phyloP scores from a whole-genome alignment of 1,140 invertebrate genomes.

The Ceratosolen solmsi region DNA sequence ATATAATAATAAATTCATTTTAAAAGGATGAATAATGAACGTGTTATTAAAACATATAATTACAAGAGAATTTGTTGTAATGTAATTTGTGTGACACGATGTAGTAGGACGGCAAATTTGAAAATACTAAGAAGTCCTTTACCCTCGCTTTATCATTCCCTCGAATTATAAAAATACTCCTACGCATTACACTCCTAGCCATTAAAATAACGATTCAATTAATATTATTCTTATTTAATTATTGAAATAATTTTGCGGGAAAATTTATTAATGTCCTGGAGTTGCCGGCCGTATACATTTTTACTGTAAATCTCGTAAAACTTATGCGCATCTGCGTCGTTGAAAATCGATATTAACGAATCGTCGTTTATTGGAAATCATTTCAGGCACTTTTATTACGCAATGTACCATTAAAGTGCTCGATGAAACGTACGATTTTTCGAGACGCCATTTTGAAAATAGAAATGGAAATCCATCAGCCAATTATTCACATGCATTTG shows the following conservation, averaged over 20 bases:
- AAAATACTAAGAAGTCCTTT: constrained; percentile 4
- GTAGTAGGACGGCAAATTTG: constrained; percentile 22
- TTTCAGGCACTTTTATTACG: background rate
- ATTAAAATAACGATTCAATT: background rate
- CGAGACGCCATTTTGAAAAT: too few species aligned
- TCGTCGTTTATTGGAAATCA: background rate
- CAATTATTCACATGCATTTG: background rate
- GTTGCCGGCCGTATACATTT: background rate
- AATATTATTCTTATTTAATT: background rate
- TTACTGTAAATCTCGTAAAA: background rate
- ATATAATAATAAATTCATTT: constrained; percentile 29
- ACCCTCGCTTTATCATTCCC: background rate
- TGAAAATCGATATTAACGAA: background rate
- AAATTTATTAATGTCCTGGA: background rate
- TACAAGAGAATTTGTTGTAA: constrained; percentile 40
- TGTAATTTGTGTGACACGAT: constrained; percentile 43
- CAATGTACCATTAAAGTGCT: background rate
- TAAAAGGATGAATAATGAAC: constrained; percentile 9
- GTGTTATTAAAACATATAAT: constrained; percentile 45
- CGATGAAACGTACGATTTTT: too few species aligned
- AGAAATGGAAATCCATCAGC: background rate
- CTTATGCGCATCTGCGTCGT: background rate
- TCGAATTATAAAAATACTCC: background rate
- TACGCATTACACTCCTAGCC: background rate
- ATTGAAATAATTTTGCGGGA: background rate